These are phyloP conservation scores for Silurus meridionalis DNA, from an alignment of 2,113 vertebrate species.

Conservation along the genomic window DNA sequence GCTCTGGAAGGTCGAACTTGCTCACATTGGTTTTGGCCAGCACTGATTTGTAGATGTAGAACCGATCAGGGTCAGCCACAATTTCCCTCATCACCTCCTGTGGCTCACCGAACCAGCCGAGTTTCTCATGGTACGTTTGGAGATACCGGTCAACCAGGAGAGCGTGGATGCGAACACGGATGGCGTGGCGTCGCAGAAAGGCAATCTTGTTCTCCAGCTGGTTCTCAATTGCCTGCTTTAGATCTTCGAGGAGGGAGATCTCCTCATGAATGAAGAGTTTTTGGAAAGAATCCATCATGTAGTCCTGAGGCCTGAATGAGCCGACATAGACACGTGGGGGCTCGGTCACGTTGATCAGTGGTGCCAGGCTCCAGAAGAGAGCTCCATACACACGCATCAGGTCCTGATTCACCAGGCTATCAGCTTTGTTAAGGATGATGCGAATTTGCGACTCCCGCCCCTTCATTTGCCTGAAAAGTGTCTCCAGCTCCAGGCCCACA, in stretches of 20 bases:
- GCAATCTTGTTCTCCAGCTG: slow-evolving; percentile 98
- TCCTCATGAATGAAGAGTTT: slow-evolving; percentile 94
- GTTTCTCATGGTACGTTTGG: slow-evolving; percentile 95
- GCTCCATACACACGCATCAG: slow-evolving; percentile 96
- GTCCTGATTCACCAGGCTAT: slow-evolving; percentile 93
- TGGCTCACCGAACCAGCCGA: slow-evolving; percentile 96
- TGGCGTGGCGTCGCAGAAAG: slow-evolving; percentile 95
- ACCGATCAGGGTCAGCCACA: slow-evolving; percentile 94
- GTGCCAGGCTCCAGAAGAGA: slow-evolving; percentile 97
- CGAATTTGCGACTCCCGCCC: slow-evolving; percentile 97
- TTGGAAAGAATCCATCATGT: slow-evolving; percentile 83
- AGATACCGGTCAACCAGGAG: slow-evolving; percentile 94
- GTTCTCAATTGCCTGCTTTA: slow-evolving; percentile 98
- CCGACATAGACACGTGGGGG: slow-evolving; percentile 95
- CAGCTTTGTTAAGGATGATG: slow-evolving; percentile 97
- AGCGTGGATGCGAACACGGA: slow-evolving; percentile 92
- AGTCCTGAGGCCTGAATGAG: slow-evolving; percentile 97
- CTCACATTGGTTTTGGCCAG: slow-evolving; percentile 98
- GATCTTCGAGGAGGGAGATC: slow-evolving; percentile 94
- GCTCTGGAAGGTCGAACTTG: slow-evolving; percentile 96
- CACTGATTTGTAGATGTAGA: slow-evolving; percentile 97
- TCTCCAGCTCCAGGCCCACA: slow-evolving; percentile 93
- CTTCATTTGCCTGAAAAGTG: slow-evolving; percentile 93
- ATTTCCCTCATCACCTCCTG: slow-evolving; percentile 96
- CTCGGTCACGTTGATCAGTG: slow-evolving; percentile 96